Evolutionary conservation across 2,888 invertebrate species (phyloP).

Genomic region (Encarsia formosa): DNA sequence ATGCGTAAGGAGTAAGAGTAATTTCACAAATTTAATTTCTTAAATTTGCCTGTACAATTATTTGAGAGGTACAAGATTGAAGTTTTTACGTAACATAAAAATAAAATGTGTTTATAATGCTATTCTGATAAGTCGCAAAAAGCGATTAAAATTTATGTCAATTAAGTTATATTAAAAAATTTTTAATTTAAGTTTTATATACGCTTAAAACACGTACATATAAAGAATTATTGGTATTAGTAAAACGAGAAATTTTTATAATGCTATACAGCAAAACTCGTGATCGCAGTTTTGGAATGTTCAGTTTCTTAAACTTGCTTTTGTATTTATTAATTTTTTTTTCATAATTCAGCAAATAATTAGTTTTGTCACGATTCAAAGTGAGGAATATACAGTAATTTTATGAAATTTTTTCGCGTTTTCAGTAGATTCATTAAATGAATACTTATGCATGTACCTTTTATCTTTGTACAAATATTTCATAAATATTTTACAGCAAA

Average conservation of each 20-base stretch:
- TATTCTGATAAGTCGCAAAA: slow-evolving; percentile 9
- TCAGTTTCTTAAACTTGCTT: slow-evolving; percentile 8
- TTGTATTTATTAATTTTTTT: slow-evolving; percentile 1
- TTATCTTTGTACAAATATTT: slow-evolving; percentile 22
- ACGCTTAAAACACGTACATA: slow-evolving; percentile 10
- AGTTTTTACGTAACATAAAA: slow-evolving; percentile 12
- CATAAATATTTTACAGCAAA: slow-evolving; percentile 14
- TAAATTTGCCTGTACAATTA: slow-evolving; percentile 16
- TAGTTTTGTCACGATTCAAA: slow-evolving; percentile 1
- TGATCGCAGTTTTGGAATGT: slow-evolving; percentile 19
- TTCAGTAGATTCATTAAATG: slow-evolving; percentile 7
- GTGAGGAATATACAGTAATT: background rate
- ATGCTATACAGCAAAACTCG: slow-evolving; percentile 13
- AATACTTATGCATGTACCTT: slow-evolving; percentile 6
- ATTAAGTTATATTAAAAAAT: slow-evolving; percentile 14
- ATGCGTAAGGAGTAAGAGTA: too few relatives aligned
- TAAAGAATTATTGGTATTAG: slow-evolving; percentile 13
- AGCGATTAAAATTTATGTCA: slow-evolving; percentile 8
- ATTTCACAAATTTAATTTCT: too few relatives aligned
- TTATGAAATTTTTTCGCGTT: background rate
- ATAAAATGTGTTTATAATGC: slow-evolving; percentile 3
- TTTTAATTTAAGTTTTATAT: slow-evolving; percentile 8
- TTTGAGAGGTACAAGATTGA: slow-evolving; percentile 18
- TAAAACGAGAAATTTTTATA: slow-evolving; percentile 7
- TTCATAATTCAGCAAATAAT: slow-evolving; percentile 5